Evolutionary conservation across 2,888 invertebrate species (phyloP), one percentile per base, ranked within the genome.

Genomic region (Pinctada fucata): DNA sequence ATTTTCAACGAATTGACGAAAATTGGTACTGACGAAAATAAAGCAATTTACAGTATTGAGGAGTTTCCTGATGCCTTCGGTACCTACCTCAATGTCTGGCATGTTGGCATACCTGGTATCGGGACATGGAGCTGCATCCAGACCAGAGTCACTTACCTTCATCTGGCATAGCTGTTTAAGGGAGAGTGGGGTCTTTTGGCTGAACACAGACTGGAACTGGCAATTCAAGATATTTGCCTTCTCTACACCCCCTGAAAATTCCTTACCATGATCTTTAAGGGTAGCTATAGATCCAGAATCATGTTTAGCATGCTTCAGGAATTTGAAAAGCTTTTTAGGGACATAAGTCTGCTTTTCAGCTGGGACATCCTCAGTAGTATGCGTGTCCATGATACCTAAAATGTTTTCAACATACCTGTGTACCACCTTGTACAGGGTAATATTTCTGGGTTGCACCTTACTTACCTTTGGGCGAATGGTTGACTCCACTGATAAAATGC

Each of bases 381-480:
- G 58, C 31, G 31, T 31, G 6, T 66, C 66, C 66, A 66, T 66
- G 8, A 66, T 66, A 66, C 66, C 66, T 66, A 66, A 31, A 13
- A 66, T 66, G 31, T 66, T 31, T 66, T 66, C 66, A 16, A 66
- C 31, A 66, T 66, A 66, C 6, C 31, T 66, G 16, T 66, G n/a
- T n/a, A n/a, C n/a, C n/a, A n/a, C n/a, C 3, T 72, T 48, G 48
- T 72, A 72, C n/a, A 31, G 45, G 5, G 45, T 8, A 13, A 64
- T 64, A 47, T 72, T 72, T 72, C 64, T 72, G 8, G 63, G 72
- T 47, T 31, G 45, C 31, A 47, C 58, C 48, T 52, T 63, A 31
- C 51, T 48, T 48, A 31, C 13, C 5, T 48, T 31, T 13, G 52
- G 49, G 31, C 72, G 8, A 4, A 48, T 64, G 64, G 31, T 45